Conservation (phyloP, 2,888 invertebrate genomes). For the Ceraclea dissimilis region DNA sequence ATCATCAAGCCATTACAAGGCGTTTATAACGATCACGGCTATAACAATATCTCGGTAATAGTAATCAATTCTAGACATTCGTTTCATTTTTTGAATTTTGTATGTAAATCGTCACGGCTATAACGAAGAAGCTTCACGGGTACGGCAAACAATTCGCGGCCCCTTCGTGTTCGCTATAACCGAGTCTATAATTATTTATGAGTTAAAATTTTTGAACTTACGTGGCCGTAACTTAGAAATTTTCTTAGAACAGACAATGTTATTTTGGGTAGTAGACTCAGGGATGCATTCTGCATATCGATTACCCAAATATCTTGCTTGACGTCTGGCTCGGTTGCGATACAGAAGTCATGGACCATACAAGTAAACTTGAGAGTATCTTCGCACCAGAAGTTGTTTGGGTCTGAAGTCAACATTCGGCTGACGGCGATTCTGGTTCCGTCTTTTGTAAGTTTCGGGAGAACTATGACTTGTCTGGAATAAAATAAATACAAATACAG, state of each 20-base stretch:
- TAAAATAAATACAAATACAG: slow-evolving; percentile 18
- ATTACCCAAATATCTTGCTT: neutral
- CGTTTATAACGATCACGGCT: too few relatives aligned
- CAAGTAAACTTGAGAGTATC: neutral
- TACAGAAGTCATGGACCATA: neutral
- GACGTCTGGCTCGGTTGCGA: neutral
- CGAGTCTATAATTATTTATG: too few relatives aligned
- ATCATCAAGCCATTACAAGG: too few relatives aligned
- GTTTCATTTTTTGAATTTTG: too few relatives aligned
- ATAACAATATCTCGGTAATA: too few relatives aligned
- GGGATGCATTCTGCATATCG: neutral
- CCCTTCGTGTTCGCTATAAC: too few relatives aligned
- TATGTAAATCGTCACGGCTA: too few relatives aligned
- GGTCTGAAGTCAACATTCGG: slow-evolving; percentile 53
- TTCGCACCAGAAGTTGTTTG: slow-evolving; percentile 55
- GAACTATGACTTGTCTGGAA: slow-evolving; percentile 60
- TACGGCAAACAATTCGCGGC: too few relatives aligned
- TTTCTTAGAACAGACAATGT: neutral
- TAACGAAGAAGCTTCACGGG: too few relatives aligned
- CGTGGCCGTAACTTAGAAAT: neutral
- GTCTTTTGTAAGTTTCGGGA: slow-evolving; percentile 58
- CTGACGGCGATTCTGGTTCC: slow-evolving; percentile 62
- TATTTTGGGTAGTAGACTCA: neutral
- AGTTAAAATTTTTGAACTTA: too few relatives aligned
- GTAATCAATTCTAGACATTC: too few relatives aligned